Evolutionary conservation across 1,140 invertebrate species (phyloP), one percentile per base, ranked within the genome.

Genomic region (Steinernema khuongi): DNA sequence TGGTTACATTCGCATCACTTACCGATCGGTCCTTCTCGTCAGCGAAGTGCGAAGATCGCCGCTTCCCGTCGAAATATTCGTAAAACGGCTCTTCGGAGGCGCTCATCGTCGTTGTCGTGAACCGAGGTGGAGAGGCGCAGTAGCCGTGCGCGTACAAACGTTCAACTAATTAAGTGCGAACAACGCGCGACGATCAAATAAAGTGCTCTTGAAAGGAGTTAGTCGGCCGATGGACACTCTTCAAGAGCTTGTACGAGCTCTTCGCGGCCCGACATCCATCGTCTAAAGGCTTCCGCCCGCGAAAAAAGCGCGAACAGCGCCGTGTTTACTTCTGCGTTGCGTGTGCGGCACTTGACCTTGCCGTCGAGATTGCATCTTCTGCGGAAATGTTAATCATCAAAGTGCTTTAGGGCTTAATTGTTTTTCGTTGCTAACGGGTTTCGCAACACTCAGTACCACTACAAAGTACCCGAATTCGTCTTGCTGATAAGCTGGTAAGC

Each of bases 91-190:
- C 22, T 60, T 4, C 50, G 22, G 50, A 14, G 26, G 50, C 50
- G 50, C 7, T 22, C 14, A 4, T 60, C 50, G 26, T 60, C 50
- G 50, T 60, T 2, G 11, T 60, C 50, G 50, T 60, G 50, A 11
- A 22, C 11, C 11, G 50, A 7, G 50, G 7, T 60, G 11, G 19
- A 60, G 50, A 60, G 50, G 14, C 14, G 50, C 4, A 26, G 2
- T 14, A 60, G 36, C 19, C 50, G 50, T 11, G 14, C 14, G 50
- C 22, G 11, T 60, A 11, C 50, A 60, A 41, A 41, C 36, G 36
- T n/a, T 11, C 36, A 41, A 41, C 50, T 60, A 60, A 60, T 60
- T 60, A 60, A 60, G 50, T 60, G 50, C 26, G 50, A 60, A 60
- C 50, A 60, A 60, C 50, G n/a, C 36, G 7, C 7, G 19, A 14